phyloP scores from a whole-genome alignment of 2,797 vertebrate genomes.

The Cryptoprocta ferox region DNA sequence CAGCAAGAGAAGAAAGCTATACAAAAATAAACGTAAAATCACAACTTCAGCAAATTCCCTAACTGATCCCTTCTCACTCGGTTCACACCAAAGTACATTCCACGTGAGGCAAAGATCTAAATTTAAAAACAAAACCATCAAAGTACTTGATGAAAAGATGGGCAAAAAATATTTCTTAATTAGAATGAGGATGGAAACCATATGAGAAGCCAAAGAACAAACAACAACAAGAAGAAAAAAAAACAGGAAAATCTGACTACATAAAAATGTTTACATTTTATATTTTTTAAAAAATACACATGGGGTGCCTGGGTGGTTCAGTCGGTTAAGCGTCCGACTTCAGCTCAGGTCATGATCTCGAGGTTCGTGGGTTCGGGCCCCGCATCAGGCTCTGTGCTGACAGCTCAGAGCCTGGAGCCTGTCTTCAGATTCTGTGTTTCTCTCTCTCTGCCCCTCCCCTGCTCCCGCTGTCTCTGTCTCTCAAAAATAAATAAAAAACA shows the following conservation, averaged over 20 bases:
- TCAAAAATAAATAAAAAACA: too few relatives aligned
- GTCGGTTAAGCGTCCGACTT: too few relatives aligned
- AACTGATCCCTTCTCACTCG: not conserved
- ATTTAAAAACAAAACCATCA: constrained; percentile 49
- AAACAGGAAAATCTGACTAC: not conserved
- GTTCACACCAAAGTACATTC: constrained; percentile 3
- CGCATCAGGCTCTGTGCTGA: too few relatives aligned
- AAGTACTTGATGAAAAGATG: constrained; percentile 15
- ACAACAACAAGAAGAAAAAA: not conserved
- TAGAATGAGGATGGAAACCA: not conserved
- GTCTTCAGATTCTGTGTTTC: too few relatives aligned
- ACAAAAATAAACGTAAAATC: constrained; percentile 26
- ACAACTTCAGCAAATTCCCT: not conserved
- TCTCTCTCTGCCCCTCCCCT: too few relatives aligned
- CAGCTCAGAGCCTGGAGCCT: too few relatives aligned
- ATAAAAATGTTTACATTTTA: constrained; percentile 29
- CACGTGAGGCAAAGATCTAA: constrained; percentile 43
- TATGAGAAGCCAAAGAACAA: not conserved
- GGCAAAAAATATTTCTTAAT: not conserved
- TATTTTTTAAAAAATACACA: not conserved
- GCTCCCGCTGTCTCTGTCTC: too few relatives aligned
- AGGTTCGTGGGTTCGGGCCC: too few relatives aligned
- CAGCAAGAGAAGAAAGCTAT: not conserved
- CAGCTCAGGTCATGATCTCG: too few relatives aligned
- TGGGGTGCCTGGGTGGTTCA: too few relatives aligned